Conservation (phyloP, 1,140 invertebrate species). For the Platyura marginata region DNA sequence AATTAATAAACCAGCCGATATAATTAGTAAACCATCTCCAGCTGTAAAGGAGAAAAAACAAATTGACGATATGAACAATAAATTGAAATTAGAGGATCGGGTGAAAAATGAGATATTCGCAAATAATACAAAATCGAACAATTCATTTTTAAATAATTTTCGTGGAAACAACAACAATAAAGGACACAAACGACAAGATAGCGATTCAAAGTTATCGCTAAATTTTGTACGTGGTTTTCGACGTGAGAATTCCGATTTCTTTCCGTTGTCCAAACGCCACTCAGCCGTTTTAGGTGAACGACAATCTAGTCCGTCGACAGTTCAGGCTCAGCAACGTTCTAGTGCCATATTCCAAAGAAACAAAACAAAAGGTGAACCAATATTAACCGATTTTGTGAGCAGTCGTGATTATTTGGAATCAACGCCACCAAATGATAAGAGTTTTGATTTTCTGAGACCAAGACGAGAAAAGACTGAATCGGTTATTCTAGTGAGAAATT, state of each 20-base stretch:
- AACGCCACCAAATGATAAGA: conserved; percentile 4
- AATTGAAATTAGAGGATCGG: conserved; percentile 4
- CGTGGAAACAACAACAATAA: conserved; percentile 22
- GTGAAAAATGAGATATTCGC: conserved; percentile 4
- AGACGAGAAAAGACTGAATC: conserved; percentile 72
- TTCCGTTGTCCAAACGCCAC: conserved; percentile 47
- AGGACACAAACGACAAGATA: conserved; percentile 38
- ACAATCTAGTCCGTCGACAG: conserved; percentile 28
- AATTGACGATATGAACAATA: conserved; percentile 3
- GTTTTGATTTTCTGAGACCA: conserved; percentile 32
- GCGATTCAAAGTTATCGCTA: conserved; percentile 42
- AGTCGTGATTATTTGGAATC: neutral
- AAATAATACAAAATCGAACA: conserved; percentile 17
- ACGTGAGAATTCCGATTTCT: conserved; percentile 63
- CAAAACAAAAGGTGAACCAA: conserved; percentile 46
- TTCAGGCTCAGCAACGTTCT: conserved; percentile 27
- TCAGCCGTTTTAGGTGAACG: conserved; percentile 42
- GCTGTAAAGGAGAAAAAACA: neutral
- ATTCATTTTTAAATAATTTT: conserved; percentile 13
- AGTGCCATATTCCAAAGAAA: conserved; percentile 44
- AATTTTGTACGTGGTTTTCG: conserved; percentile 58
- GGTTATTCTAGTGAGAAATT: conserved; percentile 49
- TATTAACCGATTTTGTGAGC: conserved; percentile 46
- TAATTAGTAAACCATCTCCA: neutral
- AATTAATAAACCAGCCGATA: too few species aligned